Conservation (phyloP, 2,888 invertebrate species). For the Erebia epiphron region DNA sequence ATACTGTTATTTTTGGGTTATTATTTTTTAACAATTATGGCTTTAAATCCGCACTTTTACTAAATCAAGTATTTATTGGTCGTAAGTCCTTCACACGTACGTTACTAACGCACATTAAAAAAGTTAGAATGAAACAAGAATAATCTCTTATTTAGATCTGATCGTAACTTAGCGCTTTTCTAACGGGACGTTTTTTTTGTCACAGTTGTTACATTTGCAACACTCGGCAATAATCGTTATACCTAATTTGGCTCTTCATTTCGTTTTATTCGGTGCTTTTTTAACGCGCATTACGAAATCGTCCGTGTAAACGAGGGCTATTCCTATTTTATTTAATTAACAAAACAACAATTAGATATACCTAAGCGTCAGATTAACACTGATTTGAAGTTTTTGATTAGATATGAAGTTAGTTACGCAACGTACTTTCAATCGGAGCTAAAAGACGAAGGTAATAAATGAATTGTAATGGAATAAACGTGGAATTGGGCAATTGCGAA, state of each 20-base stretch:
- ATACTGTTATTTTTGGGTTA: conserved; percentile 46
- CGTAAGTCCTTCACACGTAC: conserved; percentile 2
- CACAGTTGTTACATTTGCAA: too few relatives aligned
- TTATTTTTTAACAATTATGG: conserved; percentile 44
- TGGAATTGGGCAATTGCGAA: neutral
- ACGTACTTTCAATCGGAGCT: neutral
- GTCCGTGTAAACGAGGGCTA: too few relatives aligned
- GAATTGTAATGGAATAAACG: neutral
- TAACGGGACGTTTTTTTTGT: too few relatives aligned
- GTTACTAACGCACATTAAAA: neutral
- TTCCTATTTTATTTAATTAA: conserved; percentile 22
- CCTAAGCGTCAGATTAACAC: conserved; percentile 16
- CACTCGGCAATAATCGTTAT: too few relatives aligned
- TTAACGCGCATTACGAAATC: too few relatives aligned
- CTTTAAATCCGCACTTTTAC: conserved; percentile 55
- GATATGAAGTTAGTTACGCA: neutral
- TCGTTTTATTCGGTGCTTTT: too few relatives aligned
- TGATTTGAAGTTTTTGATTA: conserved; percentile 6
- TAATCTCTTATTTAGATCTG: neutral
- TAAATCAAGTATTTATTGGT: conserved; percentile 35
- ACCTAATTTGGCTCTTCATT: too few relatives aligned
- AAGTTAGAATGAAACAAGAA: neutral
- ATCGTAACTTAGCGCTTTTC: conserved; percentile 23
- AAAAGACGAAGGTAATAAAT: neutral
- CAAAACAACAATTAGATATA: conserved; percentile 22